These are phyloP conservation scores for Steinernema khuongi DNA, from an alignment of 1,140 invertebrate species.

Conservation along the genomic window DNA sequence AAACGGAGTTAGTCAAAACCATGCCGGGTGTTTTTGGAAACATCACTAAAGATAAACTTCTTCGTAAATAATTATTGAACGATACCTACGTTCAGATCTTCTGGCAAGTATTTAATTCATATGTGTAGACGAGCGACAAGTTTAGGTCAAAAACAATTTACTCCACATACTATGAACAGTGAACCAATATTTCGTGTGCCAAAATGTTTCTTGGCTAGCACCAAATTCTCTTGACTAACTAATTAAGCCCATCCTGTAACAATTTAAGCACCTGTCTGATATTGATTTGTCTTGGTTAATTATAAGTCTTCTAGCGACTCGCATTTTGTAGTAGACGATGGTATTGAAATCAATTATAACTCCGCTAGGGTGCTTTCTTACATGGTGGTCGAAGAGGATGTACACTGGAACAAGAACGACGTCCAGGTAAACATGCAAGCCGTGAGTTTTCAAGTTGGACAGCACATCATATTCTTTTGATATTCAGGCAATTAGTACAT, in stretches of 20 bases:
- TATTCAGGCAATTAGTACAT: constrained; percentile 72
- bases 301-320: constrained; percentile 66
- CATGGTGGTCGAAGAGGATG: constrained; percentile 81
- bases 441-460: constrained; percentile 20
- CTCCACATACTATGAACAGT: no score
- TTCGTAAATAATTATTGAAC: constrained; percentile 79
- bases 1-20: constrained; percentile 51
- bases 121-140: neutral
- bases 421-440: constrained; percentile 72
- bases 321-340: constrained; percentile 77
- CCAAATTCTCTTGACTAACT: no score
- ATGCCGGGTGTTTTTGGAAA: constrained; percentile 75
- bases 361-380: constrained; percentile 89
- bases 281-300: no score
- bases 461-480: constrained; percentile 18
- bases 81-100: constrained; percentile 78
- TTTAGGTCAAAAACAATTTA: no score
- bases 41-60: constrained; percentile 81
- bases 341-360: constrained; percentile 95
- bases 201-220: no score
- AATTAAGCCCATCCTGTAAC: no score
- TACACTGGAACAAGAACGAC: constrained; percentile 73
- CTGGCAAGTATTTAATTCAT: constrained; percentile 59
- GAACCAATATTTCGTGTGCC: no score
- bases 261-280: no score